Base-by-base conservation (phyloP, 2,113 vertebrate genomes). In the Pelmatolapia mariae region DNA sequence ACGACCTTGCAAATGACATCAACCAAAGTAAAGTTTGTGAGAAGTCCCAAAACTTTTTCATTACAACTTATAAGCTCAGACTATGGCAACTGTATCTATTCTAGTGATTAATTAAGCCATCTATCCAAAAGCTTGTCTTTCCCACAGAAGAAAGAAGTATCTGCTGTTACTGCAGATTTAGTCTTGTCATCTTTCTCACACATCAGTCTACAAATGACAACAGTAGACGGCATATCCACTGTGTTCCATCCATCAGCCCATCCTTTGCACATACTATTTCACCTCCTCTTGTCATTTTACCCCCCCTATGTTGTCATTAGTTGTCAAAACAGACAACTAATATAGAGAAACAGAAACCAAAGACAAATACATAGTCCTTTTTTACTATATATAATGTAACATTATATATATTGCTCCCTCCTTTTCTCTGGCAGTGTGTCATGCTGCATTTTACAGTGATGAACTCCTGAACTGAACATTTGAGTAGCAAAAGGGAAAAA, bases 251-350 rank as follows among this genome's bases (percentile, higher is more conserved):
- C 45, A 78, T 78, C 73, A 78, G 73, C 16, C 26, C 73, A 6
- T 31, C 73, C 16, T 78, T 50, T 31, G 71, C 24, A 50, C 45
- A 11, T 31, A 18, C 71, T 31, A 19, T 31, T 31, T 52, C 1
- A 78, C 26, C 73, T 52, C 16, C 45, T 4, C 45, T 50, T 31
- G 24, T 78, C 71, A 50, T 78, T 80, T 88, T 88, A 85, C 86
- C 73, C 89, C 89, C 33, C 31, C 4, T 1, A 7, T 45, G 81
- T 89, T 82, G 81, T 88, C 33, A 36, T n/a, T n/a, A n/a, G n/a
- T n/a, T n/a, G n/a, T n/a, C 40, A 71, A 87, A 94, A 87, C 5
- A 78, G 86, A 94, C 71, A 50, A 82, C 54, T 54, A 52, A 85
- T 79, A 68, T 84, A 79, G 15, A 50, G 43, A 50, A n/a, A n/a